A percentile compares a stretch with the other conserved stretches of the same genome.
Evolutionary conservation across 2,888 invertebrate genomes (phyloP).

Genomic region (Silvanus unidentatus): DNA sequence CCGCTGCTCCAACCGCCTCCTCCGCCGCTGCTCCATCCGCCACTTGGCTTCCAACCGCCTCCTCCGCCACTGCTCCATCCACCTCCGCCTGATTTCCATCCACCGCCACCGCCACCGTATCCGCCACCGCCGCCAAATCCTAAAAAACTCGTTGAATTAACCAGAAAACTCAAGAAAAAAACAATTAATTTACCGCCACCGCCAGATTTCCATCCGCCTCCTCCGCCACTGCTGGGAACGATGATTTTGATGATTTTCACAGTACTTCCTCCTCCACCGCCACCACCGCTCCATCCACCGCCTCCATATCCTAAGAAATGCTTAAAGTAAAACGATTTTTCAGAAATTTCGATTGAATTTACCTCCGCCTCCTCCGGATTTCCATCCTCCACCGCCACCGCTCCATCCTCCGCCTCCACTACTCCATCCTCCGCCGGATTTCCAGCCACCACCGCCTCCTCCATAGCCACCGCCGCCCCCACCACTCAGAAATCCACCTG

Average conservation of each 20-base stretch:
- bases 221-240: too few relatives aligned
- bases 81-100: constrained; percentile 4
- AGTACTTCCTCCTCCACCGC: constrained; percentile 5
- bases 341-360: too few relatives aligned
- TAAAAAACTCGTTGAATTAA: neutral
- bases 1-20: neutral
- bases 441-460: constrained; percentile 26
- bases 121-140: constrained; percentile 19
- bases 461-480: constrained; percentile 25
- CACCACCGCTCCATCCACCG: constrained; percentile 25
- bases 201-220: neutral
- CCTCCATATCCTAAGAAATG: constrained; percentile 14
- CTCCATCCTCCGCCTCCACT: constrained; percentile 19
- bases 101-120: constrained; percentile 28
- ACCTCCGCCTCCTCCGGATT: constrained; percentile 11
- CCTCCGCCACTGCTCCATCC: neutral
- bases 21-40: neutral
- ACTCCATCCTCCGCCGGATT: constrained; percentile 19
- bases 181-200: neutral
- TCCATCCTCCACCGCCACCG: constrained; percentile 15
- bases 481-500: constrained; percentile 30
- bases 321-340: too few relatives aligned
- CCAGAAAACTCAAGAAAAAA: neutral
- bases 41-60: neutral
- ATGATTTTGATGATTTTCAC: neutral